Conservation (phyloP, 2,888 invertebrate species). For the Clunio marinus region DNA sequence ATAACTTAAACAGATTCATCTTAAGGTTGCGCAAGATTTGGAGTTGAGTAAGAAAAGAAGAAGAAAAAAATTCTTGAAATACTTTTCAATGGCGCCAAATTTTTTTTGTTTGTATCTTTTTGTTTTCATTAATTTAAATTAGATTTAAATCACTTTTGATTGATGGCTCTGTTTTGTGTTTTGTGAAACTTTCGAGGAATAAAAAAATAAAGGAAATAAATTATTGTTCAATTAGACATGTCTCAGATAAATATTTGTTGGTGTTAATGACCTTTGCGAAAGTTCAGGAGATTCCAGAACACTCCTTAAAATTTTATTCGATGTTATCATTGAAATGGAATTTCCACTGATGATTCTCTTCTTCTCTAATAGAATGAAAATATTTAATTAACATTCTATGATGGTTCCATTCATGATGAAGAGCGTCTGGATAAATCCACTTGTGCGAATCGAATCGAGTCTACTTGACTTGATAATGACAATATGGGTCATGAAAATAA, state of each 20-base stretch:
- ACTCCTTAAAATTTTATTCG: too few relatives aligned
- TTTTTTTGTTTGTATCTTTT: not conserved
- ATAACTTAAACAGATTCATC: conserved; percentile 21
- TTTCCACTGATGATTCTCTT: not conserved
- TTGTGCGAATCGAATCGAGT: not conserved
- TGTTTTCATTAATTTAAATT: not conserved
- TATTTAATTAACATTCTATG: not conserved
- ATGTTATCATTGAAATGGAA: too few relatives aligned
- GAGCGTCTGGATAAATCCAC: not conserved
- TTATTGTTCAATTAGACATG: not conserved
- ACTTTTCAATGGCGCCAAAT: conserved; percentile 22
- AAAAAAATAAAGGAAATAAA: not conserved
- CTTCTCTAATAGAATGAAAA: not conserved
- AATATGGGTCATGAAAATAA: not conserved
- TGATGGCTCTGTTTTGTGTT: not conserved
- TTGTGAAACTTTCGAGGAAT: not conserved
- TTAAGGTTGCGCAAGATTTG: not conserved
- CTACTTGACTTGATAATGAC: not conserved
- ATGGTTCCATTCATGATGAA: not conserved
- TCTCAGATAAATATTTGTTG: not conserved
- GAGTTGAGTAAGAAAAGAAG: conserved; percentile 5
- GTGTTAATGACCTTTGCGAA: not conserved
- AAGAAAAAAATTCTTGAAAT: not conserved
- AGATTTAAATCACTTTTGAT: not conserved
- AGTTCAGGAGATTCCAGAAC: not conserved